Percentiles rank a stretch among this genome's conserved stretches.
Evolutionary conservation across 1,140 invertebrate genomes (phyloP).

Genomic region (Aphis craccivora): DNA sequence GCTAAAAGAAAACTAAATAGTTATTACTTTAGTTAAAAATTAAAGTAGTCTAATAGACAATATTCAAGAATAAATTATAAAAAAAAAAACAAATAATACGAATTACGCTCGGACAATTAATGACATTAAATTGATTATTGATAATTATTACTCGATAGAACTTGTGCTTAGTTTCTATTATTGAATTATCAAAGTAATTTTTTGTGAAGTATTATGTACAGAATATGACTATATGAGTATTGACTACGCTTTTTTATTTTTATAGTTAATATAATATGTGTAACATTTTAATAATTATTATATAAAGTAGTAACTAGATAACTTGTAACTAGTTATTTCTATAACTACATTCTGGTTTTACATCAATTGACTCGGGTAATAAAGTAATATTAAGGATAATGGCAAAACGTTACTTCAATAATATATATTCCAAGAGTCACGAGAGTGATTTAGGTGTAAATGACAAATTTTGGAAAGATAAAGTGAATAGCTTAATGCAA

Average conservation of each 20-base stretch:
- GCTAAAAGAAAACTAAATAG: no score
- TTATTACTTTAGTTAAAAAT: no score
- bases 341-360: no score
- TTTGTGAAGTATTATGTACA: no score
- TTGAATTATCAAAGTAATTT: neutral
- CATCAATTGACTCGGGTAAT: no score
- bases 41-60: no score
- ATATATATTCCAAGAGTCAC: neutral
- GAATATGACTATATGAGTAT: neutral
- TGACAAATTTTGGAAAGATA: neutral
- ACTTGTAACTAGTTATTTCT: no score
- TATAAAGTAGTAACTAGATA: no score
- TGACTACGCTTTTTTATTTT: neutral
- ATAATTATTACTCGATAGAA: no score
- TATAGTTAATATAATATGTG: neutral
- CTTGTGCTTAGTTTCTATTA: neutral
- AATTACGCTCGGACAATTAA: neutral
- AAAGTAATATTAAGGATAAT: neutral
- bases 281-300: no score
- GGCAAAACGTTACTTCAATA: conserved; percentile 20
- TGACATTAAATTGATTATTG: no score
- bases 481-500: neutral
- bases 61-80: no score
- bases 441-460: neutral
- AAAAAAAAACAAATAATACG: neutral